Evolutionary conservation across 2,797 vertebrate genomes (phyloP).

Genomic region (Pipistrellus pygmaeus): DNA sequence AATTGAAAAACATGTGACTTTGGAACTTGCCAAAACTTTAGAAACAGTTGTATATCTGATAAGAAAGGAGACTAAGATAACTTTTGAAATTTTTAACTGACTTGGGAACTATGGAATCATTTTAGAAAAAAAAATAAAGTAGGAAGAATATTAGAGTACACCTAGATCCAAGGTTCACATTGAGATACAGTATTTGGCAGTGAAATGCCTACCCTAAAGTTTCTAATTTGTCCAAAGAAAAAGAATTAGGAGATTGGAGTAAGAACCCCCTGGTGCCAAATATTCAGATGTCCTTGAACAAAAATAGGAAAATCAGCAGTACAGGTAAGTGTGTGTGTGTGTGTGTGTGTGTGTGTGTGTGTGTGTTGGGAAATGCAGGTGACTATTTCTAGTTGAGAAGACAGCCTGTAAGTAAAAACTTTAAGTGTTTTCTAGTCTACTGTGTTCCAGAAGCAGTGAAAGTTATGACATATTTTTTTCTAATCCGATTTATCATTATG

Average conservation of each 20-base stretch:
- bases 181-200: not conserved
- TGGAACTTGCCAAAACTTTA: not conserved
- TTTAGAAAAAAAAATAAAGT: not conserved
- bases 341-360: not conserved
- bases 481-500: not conserved
- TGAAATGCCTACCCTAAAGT: not conserved
- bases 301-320: not conserved
- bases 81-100: constrained; percentile 6
- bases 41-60: not conserved
- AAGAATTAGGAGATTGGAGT: not conserved
- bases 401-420: not conserved
- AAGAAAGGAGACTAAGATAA: not conserved
- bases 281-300: not conserved
- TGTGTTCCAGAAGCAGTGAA: not conserved
- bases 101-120: not conserved
- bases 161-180: not conserved
- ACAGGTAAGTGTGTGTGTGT: not conserved
- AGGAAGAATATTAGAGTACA: not conserved
- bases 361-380: not conserved
- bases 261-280: not conserved
- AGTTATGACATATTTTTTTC: not conserved
- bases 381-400: not conserved
- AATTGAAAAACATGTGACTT: not conserved
- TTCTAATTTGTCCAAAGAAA: not conserved
- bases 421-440: not conserved